Percentiles rank a stretch among this genome's conserved stretches.
These are phyloP conservation scores for Brachionus calyciflorus DNA, from an alignment of 1,140 invertebrate genomes.

Conservation along the genomic window DNA sequence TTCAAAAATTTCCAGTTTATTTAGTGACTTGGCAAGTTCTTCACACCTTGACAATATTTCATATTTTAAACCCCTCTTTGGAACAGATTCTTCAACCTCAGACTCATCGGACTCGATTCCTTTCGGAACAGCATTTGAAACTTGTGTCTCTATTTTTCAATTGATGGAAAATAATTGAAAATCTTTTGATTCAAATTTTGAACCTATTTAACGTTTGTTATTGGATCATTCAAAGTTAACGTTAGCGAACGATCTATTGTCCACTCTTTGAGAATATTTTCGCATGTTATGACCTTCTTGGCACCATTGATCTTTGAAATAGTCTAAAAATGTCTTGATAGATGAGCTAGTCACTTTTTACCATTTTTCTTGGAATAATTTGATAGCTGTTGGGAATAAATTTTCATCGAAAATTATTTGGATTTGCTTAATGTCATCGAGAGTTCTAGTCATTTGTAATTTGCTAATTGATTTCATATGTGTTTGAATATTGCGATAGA, in stretches of 20 bases:
- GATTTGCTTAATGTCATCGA: neutral
- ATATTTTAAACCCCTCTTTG: no score
- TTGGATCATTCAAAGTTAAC: neutral
- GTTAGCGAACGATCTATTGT: neutral
- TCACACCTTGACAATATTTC: no score
- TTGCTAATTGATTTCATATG: neutral
- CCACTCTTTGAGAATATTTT: neutral
- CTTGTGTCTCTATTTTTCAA: neutral
- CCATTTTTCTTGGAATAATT: neutral
- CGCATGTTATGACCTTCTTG: neutral
- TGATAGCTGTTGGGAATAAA: neutral
- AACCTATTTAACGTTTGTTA: neutral
- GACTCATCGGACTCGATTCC: no score
- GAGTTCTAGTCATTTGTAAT: neutral
- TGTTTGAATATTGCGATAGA: neutral
- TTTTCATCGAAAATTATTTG: neutral
- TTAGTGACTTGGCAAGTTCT: no score
- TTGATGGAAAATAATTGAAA: neutral
- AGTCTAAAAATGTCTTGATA: neutral
- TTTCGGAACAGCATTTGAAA: no score
- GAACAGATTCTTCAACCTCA: no score
- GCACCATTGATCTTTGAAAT: neutral
- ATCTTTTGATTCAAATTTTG: neutral
- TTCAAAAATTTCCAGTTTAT: no score
- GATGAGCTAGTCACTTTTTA: neutral